Conservation (phyloP, 2,797 vertebrate species). For the Microhierax caerulescens region DNA sequence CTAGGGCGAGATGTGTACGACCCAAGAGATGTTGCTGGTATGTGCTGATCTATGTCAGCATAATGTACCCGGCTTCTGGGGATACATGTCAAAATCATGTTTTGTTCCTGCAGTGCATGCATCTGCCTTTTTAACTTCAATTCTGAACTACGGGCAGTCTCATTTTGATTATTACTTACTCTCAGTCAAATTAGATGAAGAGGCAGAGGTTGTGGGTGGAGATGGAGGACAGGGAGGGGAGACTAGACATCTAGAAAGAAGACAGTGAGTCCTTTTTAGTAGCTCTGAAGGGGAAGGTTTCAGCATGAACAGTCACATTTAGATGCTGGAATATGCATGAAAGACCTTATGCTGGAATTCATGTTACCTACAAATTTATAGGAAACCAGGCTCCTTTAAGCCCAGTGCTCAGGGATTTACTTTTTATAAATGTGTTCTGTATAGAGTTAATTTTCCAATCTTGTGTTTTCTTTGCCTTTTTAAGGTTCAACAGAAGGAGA, state of each 20-base stretch:
- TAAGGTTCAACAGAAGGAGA: slow-evolving; percentile 84
- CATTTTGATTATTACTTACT: not conserved
- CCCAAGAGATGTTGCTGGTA: not conserved
- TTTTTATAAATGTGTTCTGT: not conserved
- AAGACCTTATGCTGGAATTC: not conserved
- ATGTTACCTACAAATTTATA: not conserved
- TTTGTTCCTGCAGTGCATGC: not conserved
- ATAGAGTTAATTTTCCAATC: slow-evolving; percentile 7
- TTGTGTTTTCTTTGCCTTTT: slow-evolving; percentile 39
- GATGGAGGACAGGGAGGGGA: not conserved
- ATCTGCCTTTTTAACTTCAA: not conserved
- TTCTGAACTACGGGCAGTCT: not conserved
- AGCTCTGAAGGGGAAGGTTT: not conserved
- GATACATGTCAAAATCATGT: fast-evolving
- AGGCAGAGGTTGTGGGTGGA: not conserved
- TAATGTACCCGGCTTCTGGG: not conserved
- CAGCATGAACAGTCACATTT: not conserved
- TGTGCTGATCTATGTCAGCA: not conserved
- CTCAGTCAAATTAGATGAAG: not conserved
- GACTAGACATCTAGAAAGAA: not conserved
- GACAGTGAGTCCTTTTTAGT: not conserved
- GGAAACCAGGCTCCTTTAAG: not conserved
- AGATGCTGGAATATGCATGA: not conserved
- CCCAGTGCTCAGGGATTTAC: not conserved
- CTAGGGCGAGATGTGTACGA: not conserved